These are phyloP conservation scores for Podarcis cretensis DNA, from an alignment of 2,113 vertebrate species.

Conservation along the genomic window DNA sequence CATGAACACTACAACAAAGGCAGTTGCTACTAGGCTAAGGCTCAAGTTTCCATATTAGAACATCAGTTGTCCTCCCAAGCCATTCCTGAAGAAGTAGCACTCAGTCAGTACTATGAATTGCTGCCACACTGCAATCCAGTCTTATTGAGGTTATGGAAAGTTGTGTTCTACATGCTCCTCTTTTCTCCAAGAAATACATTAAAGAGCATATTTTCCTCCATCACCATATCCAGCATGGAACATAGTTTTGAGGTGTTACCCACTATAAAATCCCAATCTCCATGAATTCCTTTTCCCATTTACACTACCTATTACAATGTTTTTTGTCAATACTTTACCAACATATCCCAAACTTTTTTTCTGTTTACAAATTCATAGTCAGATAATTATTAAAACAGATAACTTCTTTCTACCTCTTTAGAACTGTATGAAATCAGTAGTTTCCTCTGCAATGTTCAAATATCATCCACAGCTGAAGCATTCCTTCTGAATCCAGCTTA, in stretches of 20 bases:
- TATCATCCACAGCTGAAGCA: neutral
- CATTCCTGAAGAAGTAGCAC: neutral
- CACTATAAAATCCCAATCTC: neutral
- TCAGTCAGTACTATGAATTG: neutral
- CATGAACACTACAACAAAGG: neutral
- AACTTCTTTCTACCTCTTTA: neutral
- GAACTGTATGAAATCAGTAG: neutral
- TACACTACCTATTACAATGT: neutral
- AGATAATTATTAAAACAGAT: neutral
- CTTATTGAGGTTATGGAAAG: neutral
- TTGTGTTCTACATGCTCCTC: neutral
- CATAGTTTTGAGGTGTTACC: neutral
- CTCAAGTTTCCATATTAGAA: neutral
- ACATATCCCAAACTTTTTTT: too few species aligned
- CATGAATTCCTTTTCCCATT: neutral
- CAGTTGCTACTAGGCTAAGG: neutral
- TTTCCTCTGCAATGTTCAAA: neutral
- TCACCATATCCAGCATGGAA: neutral
- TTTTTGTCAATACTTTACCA: neutral
- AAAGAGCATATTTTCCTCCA: neutral
- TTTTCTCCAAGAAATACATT: neutral
- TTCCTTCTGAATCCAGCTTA: neutral
- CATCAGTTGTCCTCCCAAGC: neutral
- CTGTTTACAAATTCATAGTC: neutral
- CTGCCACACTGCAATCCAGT: too few species aligned